phyloP scores from a whole-genome alignment of 1,140 invertebrate species.

The Drosophila asahinai region DNA sequence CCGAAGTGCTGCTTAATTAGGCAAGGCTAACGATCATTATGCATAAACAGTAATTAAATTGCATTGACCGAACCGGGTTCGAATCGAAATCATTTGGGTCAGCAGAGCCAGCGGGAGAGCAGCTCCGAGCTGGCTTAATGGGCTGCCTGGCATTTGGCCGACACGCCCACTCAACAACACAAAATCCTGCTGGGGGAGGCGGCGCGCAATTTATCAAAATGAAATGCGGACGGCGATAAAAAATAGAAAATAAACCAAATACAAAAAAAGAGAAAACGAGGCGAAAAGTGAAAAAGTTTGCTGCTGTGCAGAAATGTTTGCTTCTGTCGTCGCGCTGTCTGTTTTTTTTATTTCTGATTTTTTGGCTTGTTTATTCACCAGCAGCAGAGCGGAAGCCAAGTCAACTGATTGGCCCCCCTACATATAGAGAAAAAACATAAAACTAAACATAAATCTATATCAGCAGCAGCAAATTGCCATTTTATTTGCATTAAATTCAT shows the following conservation, averaged over 20 bases:
- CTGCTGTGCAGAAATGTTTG: conserved; percentile 62
- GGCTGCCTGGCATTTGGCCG: conserved; percentile 34
- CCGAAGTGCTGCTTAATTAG: conserved; percentile 68
- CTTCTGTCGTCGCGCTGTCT: conserved; percentile 54
- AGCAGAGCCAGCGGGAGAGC: conserved; percentile 11
- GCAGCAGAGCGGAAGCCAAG: conserved; percentile 44
- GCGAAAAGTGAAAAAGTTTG: conserved; percentile 78
- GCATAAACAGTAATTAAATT: conserved; percentile 72
- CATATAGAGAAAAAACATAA: background rate
- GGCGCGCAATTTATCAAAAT: conserved; percentile 76
- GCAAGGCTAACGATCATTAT: conserved; percentile 68
- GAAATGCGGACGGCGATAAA: conserved; percentile 53
- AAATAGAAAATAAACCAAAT: conserved; percentile 38
- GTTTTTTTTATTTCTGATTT: conserved; percentile 37
- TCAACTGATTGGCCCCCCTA: conserved; percentile 67
- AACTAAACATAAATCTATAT: conserved; percentile 7
- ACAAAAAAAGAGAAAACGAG: conserved; percentile 20
- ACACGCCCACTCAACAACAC: conserved; percentile 45
- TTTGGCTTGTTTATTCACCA: conserved; percentile 50
- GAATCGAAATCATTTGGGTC: conserved; percentile 45
- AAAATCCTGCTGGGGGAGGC: background rate
- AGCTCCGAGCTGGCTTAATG: conserved; percentile 39
- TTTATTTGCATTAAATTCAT: conserved; percentile 5
- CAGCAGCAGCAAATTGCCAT: conserved; percentile 3
- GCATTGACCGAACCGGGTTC: conserved; percentile 14